Percentiles rank a stretch among this genome's conserved stretches.
Conservation (phyloP, 2,113 vertebrate species). For the Cebus imitator region DNA sequence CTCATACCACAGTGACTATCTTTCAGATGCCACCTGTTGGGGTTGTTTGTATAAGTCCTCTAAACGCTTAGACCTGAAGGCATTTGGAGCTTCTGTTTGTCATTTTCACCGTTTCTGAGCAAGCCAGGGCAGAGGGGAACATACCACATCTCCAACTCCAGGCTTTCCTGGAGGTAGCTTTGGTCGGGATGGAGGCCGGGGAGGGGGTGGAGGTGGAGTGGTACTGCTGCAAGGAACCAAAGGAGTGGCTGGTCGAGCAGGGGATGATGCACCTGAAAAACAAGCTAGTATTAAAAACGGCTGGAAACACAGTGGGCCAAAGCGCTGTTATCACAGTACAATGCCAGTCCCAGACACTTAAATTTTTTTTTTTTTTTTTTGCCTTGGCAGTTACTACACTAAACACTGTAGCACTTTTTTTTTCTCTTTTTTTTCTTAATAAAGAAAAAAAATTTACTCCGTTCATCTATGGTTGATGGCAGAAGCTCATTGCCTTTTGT, state of each 20-base stretch:
- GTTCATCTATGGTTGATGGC: conserved; percentile 52
- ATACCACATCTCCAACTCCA: conserved; percentile 90
- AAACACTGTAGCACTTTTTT: conserved; percentile 10
- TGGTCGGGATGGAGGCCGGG: conserved; percentile 92
- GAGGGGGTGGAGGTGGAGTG: conserved; percentile 92
- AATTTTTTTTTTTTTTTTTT: not conserved
- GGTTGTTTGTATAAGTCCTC: not conserved
- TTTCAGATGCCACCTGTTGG: not conserved
- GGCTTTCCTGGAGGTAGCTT: conserved; percentile 96
- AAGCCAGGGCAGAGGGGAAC: conserved; percentile 63
- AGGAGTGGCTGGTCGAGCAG: conserved; percentile 92
- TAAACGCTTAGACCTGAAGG: not conserved
- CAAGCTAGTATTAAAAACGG: not conserved
- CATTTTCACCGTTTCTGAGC: not conserved
- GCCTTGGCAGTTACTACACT: not conserved
- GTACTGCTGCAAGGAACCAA: conserved; percentile 86
- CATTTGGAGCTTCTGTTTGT: not conserved
- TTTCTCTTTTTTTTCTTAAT: conserved; percentile 7
- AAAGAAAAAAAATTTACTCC: conserved; percentile 56
- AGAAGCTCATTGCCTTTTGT: conserved; percentile 50
- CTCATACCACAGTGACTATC: not conserved
- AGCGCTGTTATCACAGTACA: rapidly evolving
- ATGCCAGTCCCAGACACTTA: rapidly evolving
- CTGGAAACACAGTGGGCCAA: not conserved
- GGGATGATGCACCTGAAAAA: conserved; percentile 92